phyloP scores from a whole-genome alignment of 2,113 vertebrate genomes.

The Triplophysa rosa region DNA sequence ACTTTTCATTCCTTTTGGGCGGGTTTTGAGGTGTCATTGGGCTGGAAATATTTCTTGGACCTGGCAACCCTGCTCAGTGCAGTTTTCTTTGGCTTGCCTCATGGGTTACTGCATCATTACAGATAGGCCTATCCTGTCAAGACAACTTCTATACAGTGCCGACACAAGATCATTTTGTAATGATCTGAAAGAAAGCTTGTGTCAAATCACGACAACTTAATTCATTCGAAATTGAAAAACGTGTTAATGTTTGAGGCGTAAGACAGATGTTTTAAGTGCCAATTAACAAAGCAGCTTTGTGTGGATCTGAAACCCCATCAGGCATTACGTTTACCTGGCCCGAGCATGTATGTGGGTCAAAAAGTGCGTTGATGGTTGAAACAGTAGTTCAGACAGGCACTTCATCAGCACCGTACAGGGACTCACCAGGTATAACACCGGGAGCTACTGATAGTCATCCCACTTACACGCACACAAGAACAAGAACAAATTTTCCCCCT shows the following conservation, averaged over 20 bases:
- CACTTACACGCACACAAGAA: neutral
- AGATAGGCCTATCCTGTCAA: no score
- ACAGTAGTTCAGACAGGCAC: constrained; percentile 15
- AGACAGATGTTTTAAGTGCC: neutral
- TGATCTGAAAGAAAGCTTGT: neutral
- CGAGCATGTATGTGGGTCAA: neutral
- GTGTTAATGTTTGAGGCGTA: neutral
- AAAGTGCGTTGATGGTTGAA: neutral
- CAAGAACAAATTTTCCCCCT: constrained; percentile 28
- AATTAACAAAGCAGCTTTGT: neutral
- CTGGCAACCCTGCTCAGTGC: no score
- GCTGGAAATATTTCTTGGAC: no score
- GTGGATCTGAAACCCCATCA: no score
- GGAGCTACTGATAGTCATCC: constrained; percentile 13
- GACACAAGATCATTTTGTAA: neutral
- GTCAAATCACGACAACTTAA: neutral
- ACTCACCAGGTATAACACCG: constrained; percentile 6
- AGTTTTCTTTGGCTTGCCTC: no score
- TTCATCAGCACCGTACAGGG: constrained; percentile 34
- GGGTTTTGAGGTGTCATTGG: no score
- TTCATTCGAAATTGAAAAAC: neutral
- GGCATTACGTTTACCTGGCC: no score
- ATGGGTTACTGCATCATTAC: no score
- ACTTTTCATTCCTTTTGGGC: no score
- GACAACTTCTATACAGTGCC: no score